Base-by-base conservation (phyloP, 2,113 vertebrate genomes). In the Maccullochella peelii region DNA sequence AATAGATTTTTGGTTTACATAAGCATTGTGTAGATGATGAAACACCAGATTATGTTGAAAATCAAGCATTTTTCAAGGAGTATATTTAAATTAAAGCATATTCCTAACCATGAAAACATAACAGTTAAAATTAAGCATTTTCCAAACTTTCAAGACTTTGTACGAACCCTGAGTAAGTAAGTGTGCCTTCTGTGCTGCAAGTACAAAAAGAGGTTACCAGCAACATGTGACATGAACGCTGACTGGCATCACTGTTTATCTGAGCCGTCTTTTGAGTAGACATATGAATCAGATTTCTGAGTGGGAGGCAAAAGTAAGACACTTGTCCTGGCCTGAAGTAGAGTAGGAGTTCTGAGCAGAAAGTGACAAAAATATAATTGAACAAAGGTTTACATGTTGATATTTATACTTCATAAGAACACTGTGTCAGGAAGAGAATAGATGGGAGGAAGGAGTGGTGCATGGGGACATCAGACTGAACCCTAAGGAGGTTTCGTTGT, bases 401-500 rank as follows among this genome's bases (percentile, higher is more conserved):
- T 27, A 65, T n/a, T 66, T 47, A 14, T 30, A 40, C 27, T 47
- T 49, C 42, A 57, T 61, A 71, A 12, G 11, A 47, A 15, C 11
- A 66, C 68, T 62, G 49, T 65, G 55, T 68, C 27, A 54, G 72
- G 20, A 21, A 52, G 72, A 55, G 2, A 20, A 36, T 16, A 61
- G 44, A 52, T 1, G n/a, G 20, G 52, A 40, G 82, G 49, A 77
- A 7, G 50, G 20, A 18, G 18, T 0, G 20, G 38, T n/a, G 78
- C 8, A 23, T 12, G 47, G 0, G 77, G 30, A 30, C 57, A 82
- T 61, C 59, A 72, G 58, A 74, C 15, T 55, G 49, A 82, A 81
- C 58, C 76, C 63, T 79, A 3, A 27, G 75, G 84, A 76, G 44
- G 72, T 25, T 33, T 73, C 18, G 49, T n/a, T 66, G 70, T 79